phyloP scores from a whole-genome alignment of 1,140 invertebrate species.

The Drosophila obscura region DNA sequence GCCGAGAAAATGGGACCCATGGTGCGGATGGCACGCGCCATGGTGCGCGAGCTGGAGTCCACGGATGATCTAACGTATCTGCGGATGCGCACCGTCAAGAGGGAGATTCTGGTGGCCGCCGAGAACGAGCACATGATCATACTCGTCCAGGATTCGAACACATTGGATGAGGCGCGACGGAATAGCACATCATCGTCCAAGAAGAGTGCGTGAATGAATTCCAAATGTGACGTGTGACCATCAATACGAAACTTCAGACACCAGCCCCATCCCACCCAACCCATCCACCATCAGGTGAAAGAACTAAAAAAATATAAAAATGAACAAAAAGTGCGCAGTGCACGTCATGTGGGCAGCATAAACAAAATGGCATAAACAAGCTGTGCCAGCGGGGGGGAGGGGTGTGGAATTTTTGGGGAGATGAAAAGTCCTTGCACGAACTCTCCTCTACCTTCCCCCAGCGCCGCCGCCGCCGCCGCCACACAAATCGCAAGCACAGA shows the following conservation, averaged over 20 bases:
- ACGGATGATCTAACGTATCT: slow-evolving; percentile 33
- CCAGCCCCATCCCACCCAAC: neutral
- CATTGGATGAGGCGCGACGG: slow-evolving; percentile 24
- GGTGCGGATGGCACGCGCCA: slow-evolving; percentile 18
- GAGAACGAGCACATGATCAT: slow-evolving; percentile 48
- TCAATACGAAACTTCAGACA: too few species aligned
- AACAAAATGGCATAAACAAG: slow-evolving; percentile 71
- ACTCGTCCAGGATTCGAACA: slow-evolving; percentile 18
- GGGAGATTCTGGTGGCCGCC: slow-evolving; percentile 42
- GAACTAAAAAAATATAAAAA: slow-evolving; percentile 13
- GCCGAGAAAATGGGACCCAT: slow-evolving; percentile 14
- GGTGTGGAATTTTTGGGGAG: slow-evolving; percentile 1
- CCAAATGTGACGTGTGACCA: neutral
- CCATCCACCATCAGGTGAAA: neutral
- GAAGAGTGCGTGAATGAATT: too few species aligned
- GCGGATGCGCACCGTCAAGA: slow-evolving; percentile 31
- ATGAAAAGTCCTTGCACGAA: slow-evolving; percentile 67
- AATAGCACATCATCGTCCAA: neutral
- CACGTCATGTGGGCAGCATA: slow-evolving; percentile 60
- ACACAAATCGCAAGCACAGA: slow-evolving; percentile 61
- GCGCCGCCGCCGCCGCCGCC: neutral
- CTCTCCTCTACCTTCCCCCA: slow-evolving; percentile 1
- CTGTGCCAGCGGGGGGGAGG: slow-evolving; percentile 7
- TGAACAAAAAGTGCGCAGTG: slow-evolving; percentile 56
- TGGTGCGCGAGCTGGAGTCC: slow-evolving; percentile 32